Percentiles rank a stretch among this genome's conserved stretches.
These are phyloP conservation scores for Orientallactaga sibirica DNA, from an alignment of 2,797 vertebrate genomes.

Conservation along the genomic window DNA sequence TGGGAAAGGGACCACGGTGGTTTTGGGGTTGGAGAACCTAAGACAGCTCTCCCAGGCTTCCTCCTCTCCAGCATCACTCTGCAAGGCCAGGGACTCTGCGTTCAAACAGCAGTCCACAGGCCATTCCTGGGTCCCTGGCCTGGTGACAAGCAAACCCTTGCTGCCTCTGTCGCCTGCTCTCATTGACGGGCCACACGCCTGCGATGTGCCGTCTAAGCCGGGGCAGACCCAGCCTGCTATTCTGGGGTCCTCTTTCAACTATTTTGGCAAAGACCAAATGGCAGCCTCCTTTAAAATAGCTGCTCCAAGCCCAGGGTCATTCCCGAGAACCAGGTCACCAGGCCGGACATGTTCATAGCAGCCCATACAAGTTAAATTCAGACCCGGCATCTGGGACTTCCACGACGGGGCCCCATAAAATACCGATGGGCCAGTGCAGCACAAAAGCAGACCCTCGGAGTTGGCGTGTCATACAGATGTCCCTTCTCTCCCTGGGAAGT, in stretches of 20 bases:
- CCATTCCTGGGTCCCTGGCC: background rate
- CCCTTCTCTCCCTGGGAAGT: background rate
- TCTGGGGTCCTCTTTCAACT: constrained; percentile 79
- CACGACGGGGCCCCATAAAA: background rate
- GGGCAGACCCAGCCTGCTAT: constrained; percentile 77
- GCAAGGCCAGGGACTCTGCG: accelerated
- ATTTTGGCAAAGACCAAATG: constrained; percentile 81
- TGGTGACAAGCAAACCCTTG: background rate
- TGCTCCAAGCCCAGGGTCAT: constrained; percentile 43
- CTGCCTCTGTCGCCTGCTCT: background rate
- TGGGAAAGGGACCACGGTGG: background rate
- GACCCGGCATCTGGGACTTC: background rate
- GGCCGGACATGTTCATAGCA: background rate
- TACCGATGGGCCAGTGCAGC: accelerated
- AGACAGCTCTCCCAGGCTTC: background rate
- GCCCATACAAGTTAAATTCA: background rate
- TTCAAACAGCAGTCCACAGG: accelerated
- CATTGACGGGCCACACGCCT: background rate
- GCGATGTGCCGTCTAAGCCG: constrained; percentile 43
- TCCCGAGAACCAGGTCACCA: constrained; percentile 60
- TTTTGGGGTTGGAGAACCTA: background rate
- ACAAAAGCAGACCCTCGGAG: background rate
- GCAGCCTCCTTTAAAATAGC: constrained; percentile 81
- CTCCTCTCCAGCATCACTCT: background rate
- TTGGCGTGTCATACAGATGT: accelerated